Percentiles rank a stretch among this genome's conserved stretches.
Evolutionary conservation across 2,888 invertebrate species (phyloP).

Genomic region (Caenorhabditis uteleia): DNA sequence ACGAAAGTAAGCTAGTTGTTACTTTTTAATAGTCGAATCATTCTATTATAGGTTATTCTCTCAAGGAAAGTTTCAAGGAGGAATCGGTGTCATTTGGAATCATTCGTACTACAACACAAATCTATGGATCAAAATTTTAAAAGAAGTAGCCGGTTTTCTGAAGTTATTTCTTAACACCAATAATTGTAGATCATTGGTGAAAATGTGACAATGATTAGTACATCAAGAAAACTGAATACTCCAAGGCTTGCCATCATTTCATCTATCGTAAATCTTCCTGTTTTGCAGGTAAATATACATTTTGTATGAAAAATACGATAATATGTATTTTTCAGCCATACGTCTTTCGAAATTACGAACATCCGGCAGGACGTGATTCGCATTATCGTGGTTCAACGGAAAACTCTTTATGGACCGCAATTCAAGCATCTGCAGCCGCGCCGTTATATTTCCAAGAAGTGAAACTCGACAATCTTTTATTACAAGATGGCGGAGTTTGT

Average conservation of each 20-base stretch:
- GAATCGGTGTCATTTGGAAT: slow-evolving; percentile 71
- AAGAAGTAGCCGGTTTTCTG: slow-evolving; percentile 66
- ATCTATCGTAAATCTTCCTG: slow-evolving; percentile 80
- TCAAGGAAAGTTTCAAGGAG: slow-evolving; percentile 48
- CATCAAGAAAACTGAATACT: slow-evolving; percentile 46
- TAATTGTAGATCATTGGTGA: slow-evolving; percentile 51
- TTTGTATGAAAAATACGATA: neutral
- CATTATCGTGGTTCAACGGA: slow-evolving; percentile 68
- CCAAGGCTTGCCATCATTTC: slow-evolving; percentile 80
- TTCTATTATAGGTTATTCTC: too few relatives aligned
- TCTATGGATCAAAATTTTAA: slow-evolving; percentile 82
- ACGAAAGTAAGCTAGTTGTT: slow-evolving; percentile 74
- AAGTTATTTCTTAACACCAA: slow-evolving; percentile 4
- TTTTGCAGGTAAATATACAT: slow-evolving; percentile 71
- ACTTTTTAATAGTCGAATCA: neutral
- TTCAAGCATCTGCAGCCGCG: slow-evolving; percentile 85
- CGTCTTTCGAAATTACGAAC: slow-evolving; percentile 85
- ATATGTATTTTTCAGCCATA: slow-evolving; percentile 76
- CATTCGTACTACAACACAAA: slow-evolving; percentile 88
- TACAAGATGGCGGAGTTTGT: slow-evolving; percentile 65
- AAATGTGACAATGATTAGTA: slow-evolving; percentile 57
- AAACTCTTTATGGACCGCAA: slow-evolving; percentile 46
- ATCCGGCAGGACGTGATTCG: slow-evolving; percentile 75
- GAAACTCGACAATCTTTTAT: slow-evolving; percentile 72
- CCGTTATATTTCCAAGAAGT: slow-evolving; percentile 89